These are phyloP conservation scores for Zaprionus nigranus DNA, from an alignment of 1,140 invertebrate species.

Conservation along the genomic window DNA sequence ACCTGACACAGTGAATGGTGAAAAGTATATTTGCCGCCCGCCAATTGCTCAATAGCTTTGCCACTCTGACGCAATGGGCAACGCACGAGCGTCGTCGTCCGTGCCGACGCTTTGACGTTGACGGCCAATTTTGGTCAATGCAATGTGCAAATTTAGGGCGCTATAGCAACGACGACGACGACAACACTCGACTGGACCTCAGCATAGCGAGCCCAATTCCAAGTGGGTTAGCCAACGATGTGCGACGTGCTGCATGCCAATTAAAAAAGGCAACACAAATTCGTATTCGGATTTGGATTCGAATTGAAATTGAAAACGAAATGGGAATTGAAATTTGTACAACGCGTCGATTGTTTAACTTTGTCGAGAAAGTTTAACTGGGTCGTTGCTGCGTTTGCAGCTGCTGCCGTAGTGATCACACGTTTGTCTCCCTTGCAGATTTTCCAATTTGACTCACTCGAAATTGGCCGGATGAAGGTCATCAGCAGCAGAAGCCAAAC, in stretches of 20 bases:
- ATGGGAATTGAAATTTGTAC: conserved; percentile 55
- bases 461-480: conserved; percentile 53
- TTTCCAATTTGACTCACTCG: conserved; percentile 47
- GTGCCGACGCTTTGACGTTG: not conserved
- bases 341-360: conserved; percentile 69
- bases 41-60: conserved; percentile 67
- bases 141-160: conserved; percentile 71
- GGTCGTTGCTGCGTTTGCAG: not conserved
- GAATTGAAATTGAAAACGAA: conserved; percentile 29
- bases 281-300: conserved; percentile 25
- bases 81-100: conserved; percentile 21
- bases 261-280: conserved; percentile 50
- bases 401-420: too few relatives aligned
- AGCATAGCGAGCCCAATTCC: conserved; percentile 17
- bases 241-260: conserved; percentile 57
- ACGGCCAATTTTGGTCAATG: conserved; percentile 75
- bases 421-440: not conserved
- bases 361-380: conserved; percentile 14
- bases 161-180: too few relatives aligned
- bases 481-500: conserved; percentile 7
- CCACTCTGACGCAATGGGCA: conserved; percentile 52
- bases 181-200: conserved; percentile 53
- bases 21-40: conserved; percentile 56
- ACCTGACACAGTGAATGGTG: conserved; percentile 70
- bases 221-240: conserved; percentile 46